phyloP scores from a whole-genome alignment of 1,140 invertebrate genomes.

The Polypedilum pembai region DNA sequence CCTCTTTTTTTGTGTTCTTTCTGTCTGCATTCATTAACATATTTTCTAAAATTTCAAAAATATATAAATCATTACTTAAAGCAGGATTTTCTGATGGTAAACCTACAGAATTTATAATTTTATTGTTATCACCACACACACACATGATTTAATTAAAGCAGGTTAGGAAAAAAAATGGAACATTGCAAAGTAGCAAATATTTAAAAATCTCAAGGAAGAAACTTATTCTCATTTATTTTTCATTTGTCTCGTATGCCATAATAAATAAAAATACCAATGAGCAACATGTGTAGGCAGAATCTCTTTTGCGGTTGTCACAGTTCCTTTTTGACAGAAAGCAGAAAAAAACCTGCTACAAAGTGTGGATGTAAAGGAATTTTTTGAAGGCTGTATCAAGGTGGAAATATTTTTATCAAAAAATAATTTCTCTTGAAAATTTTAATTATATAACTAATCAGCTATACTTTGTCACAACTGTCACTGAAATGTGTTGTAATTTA shows the following conservation, averaged over 20 bases:
- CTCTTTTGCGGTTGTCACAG: neutral
- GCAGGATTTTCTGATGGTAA: neutral
- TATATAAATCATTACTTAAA: neutral
- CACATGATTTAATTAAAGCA: neutral
- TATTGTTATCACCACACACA: conserved; percentile 10
- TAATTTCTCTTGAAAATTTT: too few relatives aligned
- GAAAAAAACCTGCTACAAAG: neutral
- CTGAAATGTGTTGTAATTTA: too few relatives aligned
- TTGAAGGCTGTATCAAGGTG: too few relatives aligned
- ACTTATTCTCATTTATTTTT: neutral
- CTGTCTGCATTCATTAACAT: neutral
- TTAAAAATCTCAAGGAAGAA: neutral
- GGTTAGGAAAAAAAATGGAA: neutral
- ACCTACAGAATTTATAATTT: neutral
- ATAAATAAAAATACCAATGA: neutral
- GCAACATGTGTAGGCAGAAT: neutral
- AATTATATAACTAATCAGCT: too few relatives aligned
- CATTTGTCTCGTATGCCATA: conserved; percentile 11
- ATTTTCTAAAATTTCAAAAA: neutral
- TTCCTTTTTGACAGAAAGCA: neutral
- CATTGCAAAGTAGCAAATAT: neutral
- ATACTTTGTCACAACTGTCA: too few relatives aligned
- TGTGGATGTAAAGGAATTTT: too few relatives aligned
- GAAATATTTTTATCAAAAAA: too few relatives aligned
- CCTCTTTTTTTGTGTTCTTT: neutral